These are phyloP conservation scores for Lysandra coridon DNA, from an alignment of 2,888 invertebrate genomes.

Conservation along the genomic window DNA sequence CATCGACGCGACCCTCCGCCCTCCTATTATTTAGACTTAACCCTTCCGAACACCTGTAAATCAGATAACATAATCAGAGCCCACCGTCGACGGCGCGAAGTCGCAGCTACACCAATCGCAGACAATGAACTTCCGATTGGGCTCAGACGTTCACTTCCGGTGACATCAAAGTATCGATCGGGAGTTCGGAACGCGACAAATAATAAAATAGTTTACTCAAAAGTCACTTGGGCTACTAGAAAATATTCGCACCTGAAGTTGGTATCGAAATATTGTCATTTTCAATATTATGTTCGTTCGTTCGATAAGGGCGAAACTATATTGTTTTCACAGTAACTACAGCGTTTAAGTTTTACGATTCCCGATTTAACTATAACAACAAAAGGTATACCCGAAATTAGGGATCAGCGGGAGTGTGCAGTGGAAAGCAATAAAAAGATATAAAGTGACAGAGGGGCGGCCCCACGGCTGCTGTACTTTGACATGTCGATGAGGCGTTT, in stretches of 20 bases:
- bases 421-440: slow-evolving; percentile 27
- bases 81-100: slow-evolving; percentile 19
- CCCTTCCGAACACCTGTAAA: slow-evolving; percentile 34
- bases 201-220: background rate
- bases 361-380: slow-evolving; percentile 9
- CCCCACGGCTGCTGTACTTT: slow-evolving; percentile 9
- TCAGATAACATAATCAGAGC: slow-evolving; percentile 33
- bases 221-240: background rate
- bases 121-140: slow-evolving; percentile 35
- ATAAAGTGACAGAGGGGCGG: slow-evolving; percentile 24
- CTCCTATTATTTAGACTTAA: slow-evolving; percentile 30
- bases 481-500: slow-evolving; percentile 8
- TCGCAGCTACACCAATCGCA: slow-evolving; percentile 32
- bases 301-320: background rate
- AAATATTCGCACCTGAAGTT: background rate
- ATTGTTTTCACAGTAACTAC: background rate
- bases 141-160: slow-evolving; percentile 33
- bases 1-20: slow-evolving; percentile 24
- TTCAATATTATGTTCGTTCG: background rate
- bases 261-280: background rate
- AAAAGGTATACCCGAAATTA: slow-evolving; percentile 9
- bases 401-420: slow-evolving; percentile 5
- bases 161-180: slow-evolving; percentile 32
- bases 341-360: background rate
- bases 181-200: background rate